A percentile compares a stretch with the other conserved stretches of the same genome.
phyloP scores from a whole-genome alignment of 2,113 vertebrate genomes.

The Phalacrocorax pelagicus region DNA sequence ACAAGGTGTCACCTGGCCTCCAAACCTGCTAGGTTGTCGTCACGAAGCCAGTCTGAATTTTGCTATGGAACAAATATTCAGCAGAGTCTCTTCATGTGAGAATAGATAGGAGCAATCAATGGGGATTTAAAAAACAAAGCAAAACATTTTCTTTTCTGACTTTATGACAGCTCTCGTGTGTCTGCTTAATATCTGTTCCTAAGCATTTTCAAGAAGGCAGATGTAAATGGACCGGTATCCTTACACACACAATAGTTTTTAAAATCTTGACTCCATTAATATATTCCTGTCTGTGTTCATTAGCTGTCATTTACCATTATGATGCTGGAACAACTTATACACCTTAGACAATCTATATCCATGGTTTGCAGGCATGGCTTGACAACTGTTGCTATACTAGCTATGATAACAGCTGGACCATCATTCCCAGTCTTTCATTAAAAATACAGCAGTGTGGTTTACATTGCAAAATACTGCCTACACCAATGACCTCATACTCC shows the following conservation, averaged over 20 bases:
- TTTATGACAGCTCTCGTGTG: background rate
- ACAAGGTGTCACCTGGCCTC: background rate
- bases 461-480: background rate
- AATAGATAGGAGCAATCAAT: background rate
- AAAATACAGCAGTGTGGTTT: background rate
- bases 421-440: background rate
- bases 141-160: background rate
- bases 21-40: background rate
- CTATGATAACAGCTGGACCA: background rate
- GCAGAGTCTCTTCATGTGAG: background rate
- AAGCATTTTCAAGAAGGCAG: background rate
- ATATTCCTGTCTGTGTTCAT: background rate
- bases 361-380: background rate
- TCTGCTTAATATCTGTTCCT: background rate
- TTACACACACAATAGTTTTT: background rate
- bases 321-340: background rate
- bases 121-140: background rate
- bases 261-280: background rate
- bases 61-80: background rate
- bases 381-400: background rate
- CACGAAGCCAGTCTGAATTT: background rate
- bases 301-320: background rate
- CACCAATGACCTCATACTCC: background rate
- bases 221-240: background rate
- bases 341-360: background rate